Evolutionary conservation across 2,888 invertebrate species (phyloP), one percentile per base, ranked within the genome.

Genomic region (Nemurella pictetii): DNA sequence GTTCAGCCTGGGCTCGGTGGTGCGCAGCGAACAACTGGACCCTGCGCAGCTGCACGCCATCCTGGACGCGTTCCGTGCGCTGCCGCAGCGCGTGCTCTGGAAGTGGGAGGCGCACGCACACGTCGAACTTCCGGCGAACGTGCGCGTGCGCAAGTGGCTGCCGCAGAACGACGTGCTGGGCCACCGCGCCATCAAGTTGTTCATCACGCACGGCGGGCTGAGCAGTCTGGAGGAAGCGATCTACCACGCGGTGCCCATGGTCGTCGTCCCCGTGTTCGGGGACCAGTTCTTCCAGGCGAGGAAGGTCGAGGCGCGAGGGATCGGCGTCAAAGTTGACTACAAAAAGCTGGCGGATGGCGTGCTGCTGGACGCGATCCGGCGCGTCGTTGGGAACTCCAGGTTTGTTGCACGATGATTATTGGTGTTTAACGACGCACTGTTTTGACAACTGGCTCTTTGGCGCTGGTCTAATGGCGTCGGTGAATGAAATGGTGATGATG

Each of bases 91-190:
- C 0, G 91, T 92, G 0, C 86, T 93, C 12, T 92, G 91, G 92
- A 92, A 91, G 87, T 91, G 90, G 85, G 91, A 91, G 87, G 89
- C 89, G 0, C 90, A 91, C 32, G 88, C 87, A 20, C 85, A 91
- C 77, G 89, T 89, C 0, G 90, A 89, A 3, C 88, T 90, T 7
- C 89, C 92, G 0, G 73, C 88, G 0, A 92, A 92, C 86, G 91
- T 95, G 0, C 90, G 92, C 80, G 89, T 92, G 5, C 89, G 91
- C 85, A 93, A 93, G 87, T 95, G 95, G 95, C 88, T 95, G 73
- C 95, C 95, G 0, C 95, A 95, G 88, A 92, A 92, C 86, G 94
- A 94, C 87, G 92, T 94, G 73, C 89, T 95, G 73, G 90, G 93
- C n/a, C 55, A 55, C 55, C 55, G 15, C 55, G 20, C 9, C 20